Base-by-base conservation (phyloP, 2,797 vertebrate species). In the Hypotaenidia okinawae region DNA sequence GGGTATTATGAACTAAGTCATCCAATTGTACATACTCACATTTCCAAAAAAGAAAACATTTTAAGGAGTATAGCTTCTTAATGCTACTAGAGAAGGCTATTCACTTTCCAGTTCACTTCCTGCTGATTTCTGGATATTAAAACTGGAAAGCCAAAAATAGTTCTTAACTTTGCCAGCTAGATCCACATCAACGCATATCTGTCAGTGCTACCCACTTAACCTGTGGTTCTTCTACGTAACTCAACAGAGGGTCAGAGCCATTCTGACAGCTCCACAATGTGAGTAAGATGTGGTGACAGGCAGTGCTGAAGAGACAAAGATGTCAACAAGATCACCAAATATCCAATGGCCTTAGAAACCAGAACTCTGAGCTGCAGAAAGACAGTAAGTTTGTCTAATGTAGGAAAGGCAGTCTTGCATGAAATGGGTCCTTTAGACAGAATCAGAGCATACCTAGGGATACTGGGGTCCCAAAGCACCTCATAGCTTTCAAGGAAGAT, bases 221-320 rank as follows among this genome's bases (percentile, higher is more conserved):
- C 78, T 84, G 67, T 67, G 74, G 77, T 84, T 83, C 43, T 67
- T 76, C 90, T 66, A 49, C 0, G 0, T 62, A 57, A 43, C 69
- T 55, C 19, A 13, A 66, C 80, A 86, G 86, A 94, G 86, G 86
- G 88, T 95, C 88, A 93, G 81, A 94, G 74, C 47, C n/a, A 28
- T 76, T 90, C 86, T 93, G 94, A 95, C 93, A 95, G 80, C 88
- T 92, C 88, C 90, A 95, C 84, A 95, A 94, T 92, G 75, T 61
- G 70, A 87, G 39, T 75, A 78, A 76, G 80, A 78, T 43, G 70
- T 86, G 77, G 70, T 93, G 93, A 95, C 45, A 72, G 81, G 70
- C 86, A 84, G 43, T 73, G 79, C 76, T 80, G 82, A 93, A 75
- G 93, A 89, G 61, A 54, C 0, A 1, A 32, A 92, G 62, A 89